Conservation (phyloP, 2,888 invertebrate genomes). For the Chaitophorus viminalis region DNA sequence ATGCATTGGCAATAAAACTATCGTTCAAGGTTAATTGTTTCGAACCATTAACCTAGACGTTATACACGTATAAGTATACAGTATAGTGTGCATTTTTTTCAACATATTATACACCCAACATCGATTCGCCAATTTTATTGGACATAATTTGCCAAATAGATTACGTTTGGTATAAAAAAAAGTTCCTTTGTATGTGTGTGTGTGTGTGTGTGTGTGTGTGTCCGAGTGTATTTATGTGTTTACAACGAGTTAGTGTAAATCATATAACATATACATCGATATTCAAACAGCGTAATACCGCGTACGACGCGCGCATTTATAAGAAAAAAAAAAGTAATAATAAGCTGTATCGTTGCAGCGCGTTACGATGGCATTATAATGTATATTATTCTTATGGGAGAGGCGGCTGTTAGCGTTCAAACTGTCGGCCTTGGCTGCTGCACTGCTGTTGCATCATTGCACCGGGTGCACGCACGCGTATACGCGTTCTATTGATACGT, state of each 20-base stretch:
- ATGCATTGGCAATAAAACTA: background rate
- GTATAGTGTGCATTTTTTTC: background rate
- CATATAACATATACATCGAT: background rate
- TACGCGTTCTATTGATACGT: background rate
- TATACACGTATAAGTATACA: background rate
- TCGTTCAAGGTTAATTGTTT: background rate
- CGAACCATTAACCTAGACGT: background rate
- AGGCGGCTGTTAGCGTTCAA: background rate
- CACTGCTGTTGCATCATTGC: background rate
- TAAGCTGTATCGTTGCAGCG: background rate
- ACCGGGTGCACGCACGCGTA: background rate
- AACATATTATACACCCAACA: background rate
- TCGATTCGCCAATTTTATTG: background rate
- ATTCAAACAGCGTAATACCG: background rate
- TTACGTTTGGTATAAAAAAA: background rate
- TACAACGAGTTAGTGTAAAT: background rate
- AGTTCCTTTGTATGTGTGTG: background rate
- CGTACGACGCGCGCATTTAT: background rate
- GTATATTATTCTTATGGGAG: background rate
- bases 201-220: background rate
- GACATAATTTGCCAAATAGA: background rate
- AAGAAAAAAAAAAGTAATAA: background rate
- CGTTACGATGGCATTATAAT: background rate
- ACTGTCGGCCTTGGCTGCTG: background rate
- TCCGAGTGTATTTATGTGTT: background rate